Percentiles rank a stretch among this genome's conserved stretches.
These are phyloP conservation scores for Trissolcus basalis DNA, from an alignment of 1,140 invertebrate species.

Conservation along the genomic window DNA sequence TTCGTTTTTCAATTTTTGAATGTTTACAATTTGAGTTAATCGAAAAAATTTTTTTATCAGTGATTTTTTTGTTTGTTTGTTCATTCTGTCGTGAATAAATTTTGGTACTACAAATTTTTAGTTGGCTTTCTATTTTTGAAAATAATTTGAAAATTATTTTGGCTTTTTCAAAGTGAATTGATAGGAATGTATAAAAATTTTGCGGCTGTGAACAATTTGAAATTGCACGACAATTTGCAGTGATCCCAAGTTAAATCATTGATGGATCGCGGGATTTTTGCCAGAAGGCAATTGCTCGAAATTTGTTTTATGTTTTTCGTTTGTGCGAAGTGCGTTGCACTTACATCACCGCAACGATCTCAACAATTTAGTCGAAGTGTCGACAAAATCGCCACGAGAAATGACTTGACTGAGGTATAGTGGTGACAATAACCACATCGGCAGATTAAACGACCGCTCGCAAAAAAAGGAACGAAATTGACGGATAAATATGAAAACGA, in stretches of 20 bases:
- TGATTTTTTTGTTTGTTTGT: too few species aligned
- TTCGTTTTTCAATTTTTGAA: too few species aligned
- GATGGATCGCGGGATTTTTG: conserved; percentile 5
- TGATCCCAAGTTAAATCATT: conserved; percentile 3
- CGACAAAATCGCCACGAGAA: conserved; percentile 49
- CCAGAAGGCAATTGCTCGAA: conserved; percentile 18
- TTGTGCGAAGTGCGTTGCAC: conserved; percentile 36
- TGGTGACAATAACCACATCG: conserved; percentile 56
- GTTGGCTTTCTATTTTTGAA: too few species aligned
- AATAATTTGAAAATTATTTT: too few species aligned
- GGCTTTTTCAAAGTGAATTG: too few species aligned
- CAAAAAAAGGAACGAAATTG: conserved; percentile 42
- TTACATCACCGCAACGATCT: conserved; percentile 52
- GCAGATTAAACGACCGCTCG: conserved; percentile 53
- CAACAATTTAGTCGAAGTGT: conserved; percentile 49
- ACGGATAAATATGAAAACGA: conserved; percentile 16
- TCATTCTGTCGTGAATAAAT: too few species aligned
- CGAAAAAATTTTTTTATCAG: too few species aligned
- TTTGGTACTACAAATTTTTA: too few species aligned
- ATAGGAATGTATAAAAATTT: too few species aligned
- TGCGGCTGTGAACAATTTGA: neutral
- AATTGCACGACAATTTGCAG: conserved; percentile 5
- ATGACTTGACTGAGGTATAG: conserved; percentile 44
- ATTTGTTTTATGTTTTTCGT: conserved; percentile 31
- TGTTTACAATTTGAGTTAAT: too few species aligned